phyloP scores from a whole-genome alignment of 2,113 vertebrate species.

The Theristicus caerulescens region DNA sequence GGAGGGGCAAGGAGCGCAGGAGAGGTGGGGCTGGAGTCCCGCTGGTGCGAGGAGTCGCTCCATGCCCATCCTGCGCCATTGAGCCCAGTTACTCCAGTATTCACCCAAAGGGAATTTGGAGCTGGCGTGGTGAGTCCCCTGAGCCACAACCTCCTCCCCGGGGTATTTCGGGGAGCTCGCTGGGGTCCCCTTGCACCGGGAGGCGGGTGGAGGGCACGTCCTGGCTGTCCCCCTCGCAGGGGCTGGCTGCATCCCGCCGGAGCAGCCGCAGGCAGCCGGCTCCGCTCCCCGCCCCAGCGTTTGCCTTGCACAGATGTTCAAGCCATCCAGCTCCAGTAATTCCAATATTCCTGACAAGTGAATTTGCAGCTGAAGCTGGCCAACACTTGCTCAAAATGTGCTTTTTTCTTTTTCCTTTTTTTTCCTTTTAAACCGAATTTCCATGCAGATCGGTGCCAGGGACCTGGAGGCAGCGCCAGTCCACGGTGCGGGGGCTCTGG shows the following conservation, averaged over 20 bases:
- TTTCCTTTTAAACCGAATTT: background rate
- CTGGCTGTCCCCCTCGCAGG: fast-evolving
- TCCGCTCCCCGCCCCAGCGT: background rate
- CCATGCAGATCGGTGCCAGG: background rate
- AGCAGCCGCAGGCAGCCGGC: background rate
- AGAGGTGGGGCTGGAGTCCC: background rate
- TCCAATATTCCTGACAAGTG: background rate
- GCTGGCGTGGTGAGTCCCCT: background rate
- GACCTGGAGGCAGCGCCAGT: background rate
- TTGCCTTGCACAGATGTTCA: background rate
- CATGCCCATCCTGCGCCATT: fast-evolving
- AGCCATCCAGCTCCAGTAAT: background rate
- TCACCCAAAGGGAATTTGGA: background rate
- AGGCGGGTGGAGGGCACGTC: fast-evolving
- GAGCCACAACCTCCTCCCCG: background rate
- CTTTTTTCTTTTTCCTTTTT: background rate
- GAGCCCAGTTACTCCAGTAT: background rate
- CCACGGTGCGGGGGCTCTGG: fast-evolving
- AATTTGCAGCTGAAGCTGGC: background rate
- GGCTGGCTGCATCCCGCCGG: background rate
- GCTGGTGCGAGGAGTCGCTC: too few species aligned
- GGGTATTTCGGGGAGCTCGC: background rate
- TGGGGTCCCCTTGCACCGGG: background rate
- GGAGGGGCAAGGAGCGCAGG: background rate
- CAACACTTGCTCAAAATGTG: background rate